These are phyloP conservation scores for Pachypanchax playfairii DNA, from an alignment of 2,113 vertebrate genomes.

Conservation along the genomic window DNA sequence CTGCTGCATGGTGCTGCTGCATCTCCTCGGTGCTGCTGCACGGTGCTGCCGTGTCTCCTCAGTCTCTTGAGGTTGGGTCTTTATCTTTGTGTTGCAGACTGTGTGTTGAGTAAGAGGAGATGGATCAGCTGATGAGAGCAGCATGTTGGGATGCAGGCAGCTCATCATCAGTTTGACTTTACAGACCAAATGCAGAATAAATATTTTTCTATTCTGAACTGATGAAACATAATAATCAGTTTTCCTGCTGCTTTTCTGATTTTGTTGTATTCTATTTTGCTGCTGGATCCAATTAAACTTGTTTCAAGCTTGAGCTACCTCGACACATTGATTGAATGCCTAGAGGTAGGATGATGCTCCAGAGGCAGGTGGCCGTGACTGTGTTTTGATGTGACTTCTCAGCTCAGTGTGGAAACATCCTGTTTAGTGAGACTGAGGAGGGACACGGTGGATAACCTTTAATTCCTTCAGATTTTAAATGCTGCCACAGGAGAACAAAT, in stretches of 20 bases:
- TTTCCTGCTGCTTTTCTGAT: background rate
- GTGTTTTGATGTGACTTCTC: constrained; percentile 10
- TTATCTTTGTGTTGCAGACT: constrained; percentile 53
- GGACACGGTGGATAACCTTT: constrained; percentile 27
- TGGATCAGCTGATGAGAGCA: constrained; percentile 46
- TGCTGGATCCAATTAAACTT: constrained; percentile 23
- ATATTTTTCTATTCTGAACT: background rate
- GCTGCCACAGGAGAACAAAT: background rate
- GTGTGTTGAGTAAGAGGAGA: constrained; percentile 61
- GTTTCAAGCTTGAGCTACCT: constrained; percentile 20
- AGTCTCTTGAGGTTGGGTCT: constrained; percentile 30
- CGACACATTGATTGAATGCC: constrained; percentile 26
- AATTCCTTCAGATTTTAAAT: constrained; percentile 24
- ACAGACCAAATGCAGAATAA: constrained; percentile 4
- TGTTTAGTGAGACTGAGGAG: constrained; percentile 12
- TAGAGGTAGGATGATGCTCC: constrained; percentile 17
- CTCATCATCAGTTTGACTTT: constrained; percentile 8
- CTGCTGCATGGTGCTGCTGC: no score
- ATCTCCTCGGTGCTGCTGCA: no score
- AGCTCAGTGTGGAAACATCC: constrained; percentile 27
- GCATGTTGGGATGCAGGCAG: constrained; percentile 27
- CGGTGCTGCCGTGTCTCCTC: constrained; percentile 20
- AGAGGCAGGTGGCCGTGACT: constrained; percentile 16
- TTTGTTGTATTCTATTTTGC: constrained; percentile 5
- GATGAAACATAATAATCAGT: constrained; percentile 3